phyloP scores from a whole-genome alignment of 2,113 vertebrate species.

The Onychostoma macrolepis region DNA sequence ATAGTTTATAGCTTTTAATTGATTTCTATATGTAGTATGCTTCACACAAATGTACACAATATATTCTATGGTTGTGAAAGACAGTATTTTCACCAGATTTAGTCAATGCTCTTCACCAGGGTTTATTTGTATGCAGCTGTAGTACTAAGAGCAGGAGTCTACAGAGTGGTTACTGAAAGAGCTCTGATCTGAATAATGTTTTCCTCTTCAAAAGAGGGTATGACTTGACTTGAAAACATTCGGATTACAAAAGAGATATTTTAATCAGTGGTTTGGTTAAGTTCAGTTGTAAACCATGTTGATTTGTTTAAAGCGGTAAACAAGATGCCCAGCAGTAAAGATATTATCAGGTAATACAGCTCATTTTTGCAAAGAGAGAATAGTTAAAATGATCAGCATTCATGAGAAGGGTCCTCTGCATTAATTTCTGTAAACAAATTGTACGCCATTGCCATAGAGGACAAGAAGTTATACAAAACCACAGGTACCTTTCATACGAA shows the following conservation, averaged over 20 bases:
- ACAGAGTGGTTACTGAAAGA: constrained; percentile 67
- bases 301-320: constrained; percentile 68
- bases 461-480: constrained; percentile 15
- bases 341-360: background rate
- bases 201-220: constrained; percentile 67
- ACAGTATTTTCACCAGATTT: constrained; percentile 55
- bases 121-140: constrained; percentile 70
- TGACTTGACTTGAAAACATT: constrained; percentile 68
- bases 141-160: constrained; percentile 66
- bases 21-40: constrained; percentile 47
- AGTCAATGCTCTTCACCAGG: constrained; percentile 55
- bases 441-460: constrained; percentile 1
- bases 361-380: constrained; percentile 20
- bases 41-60: constrained; percentile 48
- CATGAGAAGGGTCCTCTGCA: constrained; percentile 64
- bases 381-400: constrained; percentile 66
- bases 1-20: constrained; percentile 50
- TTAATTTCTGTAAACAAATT: constrained; percentile 57
- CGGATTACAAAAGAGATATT: constrained; percentile 69
- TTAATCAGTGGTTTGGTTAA: constrained; percentile 71
- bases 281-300: constrained; percentile 62
- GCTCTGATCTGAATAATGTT: constrained; percentile 69
- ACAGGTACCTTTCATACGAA: constrained; percentile 16
- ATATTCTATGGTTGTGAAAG: constrained; percentile 66
- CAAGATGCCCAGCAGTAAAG: constrained; percentile 59